Base-by-base conservation (phyloP, 1,140 invertebrate genomes). In the Agraylea sexmaculata region DNA sequence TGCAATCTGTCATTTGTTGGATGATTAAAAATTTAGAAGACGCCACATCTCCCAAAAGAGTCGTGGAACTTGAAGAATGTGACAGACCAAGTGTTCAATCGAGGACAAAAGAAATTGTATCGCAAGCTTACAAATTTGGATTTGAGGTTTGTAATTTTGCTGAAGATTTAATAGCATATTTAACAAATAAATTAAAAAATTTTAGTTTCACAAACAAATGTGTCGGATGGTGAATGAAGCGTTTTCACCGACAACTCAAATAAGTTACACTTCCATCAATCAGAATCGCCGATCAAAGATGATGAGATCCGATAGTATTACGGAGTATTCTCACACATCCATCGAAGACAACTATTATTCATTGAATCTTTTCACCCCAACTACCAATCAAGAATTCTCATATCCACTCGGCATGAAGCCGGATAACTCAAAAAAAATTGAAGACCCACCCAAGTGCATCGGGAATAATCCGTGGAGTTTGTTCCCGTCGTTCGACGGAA, bases 91-190 rank as follows among this genome's bases (percentile, higher is more conserved):
- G 51, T n/a, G 41, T 40, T 4, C 62, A 40, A 12, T 75, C 74
- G 1, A 61, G 83, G 27, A 77, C 80, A 7, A 64, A 83, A 1
- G 87, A 91, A 56, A 80, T 90, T 21, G 63, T 92, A 27, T 78
- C 89, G 58, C 85, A 88, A 54, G 80, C 82, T 35, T 92, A 81
- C 59, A 83, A 82, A 57, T 86, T 89, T 62, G 86, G 83, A 2
- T 93, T 92, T 61, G 87, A 88, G 66, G 77, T 80, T 57, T 55
- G 42, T 52, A n/a, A 36, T 42, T 47, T 12, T 37, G 2, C 21
- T 16, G 3, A 11, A 40, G 6, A 23, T 17, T 37, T 46, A 19
- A 27, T 10, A 20, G 19, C 29, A 27, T 37, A 22, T 30, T 52
- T 19, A n/a, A 16, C 3, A 34, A 27, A 34, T 20, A 41, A 22